These are phyloP conservation scores for Pheosia gnoma DNA, from an alignment of 2,888 invertebrate genomes.

Conservation along the genomic window DNA sequence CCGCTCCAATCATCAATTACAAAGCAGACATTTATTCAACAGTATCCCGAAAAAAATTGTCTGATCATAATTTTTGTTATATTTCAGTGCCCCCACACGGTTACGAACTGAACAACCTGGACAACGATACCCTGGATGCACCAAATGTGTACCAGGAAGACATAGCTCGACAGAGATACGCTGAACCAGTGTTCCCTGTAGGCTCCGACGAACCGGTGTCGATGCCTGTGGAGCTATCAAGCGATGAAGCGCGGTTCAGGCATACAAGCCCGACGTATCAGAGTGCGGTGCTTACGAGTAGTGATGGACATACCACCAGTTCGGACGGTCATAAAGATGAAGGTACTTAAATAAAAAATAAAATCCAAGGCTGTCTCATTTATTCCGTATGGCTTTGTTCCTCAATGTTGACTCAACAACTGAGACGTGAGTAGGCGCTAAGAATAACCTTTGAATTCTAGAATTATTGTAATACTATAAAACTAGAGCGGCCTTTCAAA, in stretches of 20 bases:
- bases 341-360: no score
- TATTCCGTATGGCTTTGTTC: constrained; percentile 20
- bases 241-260: constrained; percentile 84
- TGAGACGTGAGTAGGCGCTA: no score
- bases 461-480: no score
- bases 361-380: no score
- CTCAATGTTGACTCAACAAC: not conserved
- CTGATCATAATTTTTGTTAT: constrained; percentile 11
- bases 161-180: constrained; percentile 61
- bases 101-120: constrained; percentile 86
- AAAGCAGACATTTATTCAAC: constrained; percentile 20
- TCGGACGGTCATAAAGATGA: constrained; percentile 74
- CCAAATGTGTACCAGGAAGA: constrained; percentile 83
- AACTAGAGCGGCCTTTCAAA: no score
- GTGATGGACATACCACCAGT: constrained; percentile 51
- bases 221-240: constrained; percentile 70
- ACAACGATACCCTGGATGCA: constrained; percentile 86
- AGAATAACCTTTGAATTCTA: no score
- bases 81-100: constrained; percentile 85
- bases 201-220: constrained; percentile 77
- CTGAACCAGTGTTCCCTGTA: constrained; percentile 67
- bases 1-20: no score
- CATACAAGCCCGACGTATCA: constrained; percentile 90
- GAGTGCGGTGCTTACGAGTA: constrained; percentile 87
- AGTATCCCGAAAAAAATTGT: constrained; percentile 3